Evolutionary conservation across 2,113 vertebrate genomes (phyloP).

Genomic region (Smithornis capensis): DNA sequence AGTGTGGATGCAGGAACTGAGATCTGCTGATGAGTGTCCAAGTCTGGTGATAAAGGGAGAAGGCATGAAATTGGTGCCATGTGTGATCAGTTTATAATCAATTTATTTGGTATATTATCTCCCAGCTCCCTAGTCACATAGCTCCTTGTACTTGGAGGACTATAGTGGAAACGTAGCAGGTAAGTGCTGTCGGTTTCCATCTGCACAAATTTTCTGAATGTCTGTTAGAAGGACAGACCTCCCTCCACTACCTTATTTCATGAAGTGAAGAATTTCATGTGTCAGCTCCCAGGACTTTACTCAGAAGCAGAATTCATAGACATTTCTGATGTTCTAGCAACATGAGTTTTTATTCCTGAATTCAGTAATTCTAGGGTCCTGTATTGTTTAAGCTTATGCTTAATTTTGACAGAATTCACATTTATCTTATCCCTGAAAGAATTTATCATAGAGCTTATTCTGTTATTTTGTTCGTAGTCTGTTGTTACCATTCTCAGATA

Average conservation of each 20-base stretch:
- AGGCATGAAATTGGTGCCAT: background rate
- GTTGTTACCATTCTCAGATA: background rate
- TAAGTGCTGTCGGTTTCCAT: background rate
- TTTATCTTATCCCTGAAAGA: background rate
- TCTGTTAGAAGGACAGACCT: background rate
- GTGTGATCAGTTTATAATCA: background rate
- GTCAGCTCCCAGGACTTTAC: background rate
- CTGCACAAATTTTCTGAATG: background rate
- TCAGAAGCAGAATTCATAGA: background rate
- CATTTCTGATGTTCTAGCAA: background rate
- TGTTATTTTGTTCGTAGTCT: background rate
- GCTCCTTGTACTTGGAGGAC: background rate
- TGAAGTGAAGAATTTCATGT: background rate
- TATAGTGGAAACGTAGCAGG: background rate
- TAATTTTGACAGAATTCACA: background rate
- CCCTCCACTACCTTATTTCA: background rate
- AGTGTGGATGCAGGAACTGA: background rate
- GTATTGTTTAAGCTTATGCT: background rate
- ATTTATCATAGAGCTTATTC: background rate
- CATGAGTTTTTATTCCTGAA: accelerated
- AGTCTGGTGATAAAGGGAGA: background rate
- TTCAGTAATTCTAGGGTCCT: background rate
- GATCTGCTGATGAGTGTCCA: background rate
- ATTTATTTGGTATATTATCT: background rate
- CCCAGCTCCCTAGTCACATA: background rate